Evolutionary conservation across 2,888 invertebrate species (phyloP), one percentile per base, ranked within the genome.

Genomic region (Adelognathus sp.): DNA sequence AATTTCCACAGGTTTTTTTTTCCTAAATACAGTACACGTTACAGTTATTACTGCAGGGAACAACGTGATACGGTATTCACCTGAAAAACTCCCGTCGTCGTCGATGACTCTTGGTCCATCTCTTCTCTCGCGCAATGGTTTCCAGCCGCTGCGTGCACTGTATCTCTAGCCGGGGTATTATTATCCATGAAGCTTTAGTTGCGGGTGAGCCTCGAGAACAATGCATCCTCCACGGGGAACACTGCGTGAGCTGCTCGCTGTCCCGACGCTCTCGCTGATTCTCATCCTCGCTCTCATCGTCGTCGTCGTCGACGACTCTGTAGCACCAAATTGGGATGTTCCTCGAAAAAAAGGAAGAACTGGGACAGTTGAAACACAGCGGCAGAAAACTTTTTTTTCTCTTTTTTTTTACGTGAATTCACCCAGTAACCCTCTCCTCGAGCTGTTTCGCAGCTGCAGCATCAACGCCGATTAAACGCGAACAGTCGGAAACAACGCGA

Each of bases 161-260:
- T 56, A 63, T 56, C 63, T 74, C n/a, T n/a, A n/a, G 64, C 58
- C 44, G 33, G 50, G 58, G 78, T 78, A 78, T 78, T 78, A 78
- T 74, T 78, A 78, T 78, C 72, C 78, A 56, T 67, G 64, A 69
- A 70, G 78, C 78, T 74, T 70, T 74, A 74, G 69, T 78, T 70
- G 70, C 73, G 69, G 69, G 69, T 63, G 63, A 46, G 74, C 63
- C 24, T 54, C 14, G 69, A 78, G 78, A 78, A 78, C 78, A 78
- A 78, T 78, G 78, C 69, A 73, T n/a, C n/a, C 69, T 56, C 41
- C 73, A 27, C 69, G 46, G 18, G 58, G 41, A 46, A 18, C 63
- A 60, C 63, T 41, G 50, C 41, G 39, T n/a, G 54, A 29, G 46
- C 11, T 33, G 31, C 69, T 58, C n/a, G n/a, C n/a, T n/a, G n/a